Evolutionary conservation across 2,797 vertebrate species (phyloP), one percentile per base, ranked within the genome.

Genomic region (Vireo griseus): DNA sequence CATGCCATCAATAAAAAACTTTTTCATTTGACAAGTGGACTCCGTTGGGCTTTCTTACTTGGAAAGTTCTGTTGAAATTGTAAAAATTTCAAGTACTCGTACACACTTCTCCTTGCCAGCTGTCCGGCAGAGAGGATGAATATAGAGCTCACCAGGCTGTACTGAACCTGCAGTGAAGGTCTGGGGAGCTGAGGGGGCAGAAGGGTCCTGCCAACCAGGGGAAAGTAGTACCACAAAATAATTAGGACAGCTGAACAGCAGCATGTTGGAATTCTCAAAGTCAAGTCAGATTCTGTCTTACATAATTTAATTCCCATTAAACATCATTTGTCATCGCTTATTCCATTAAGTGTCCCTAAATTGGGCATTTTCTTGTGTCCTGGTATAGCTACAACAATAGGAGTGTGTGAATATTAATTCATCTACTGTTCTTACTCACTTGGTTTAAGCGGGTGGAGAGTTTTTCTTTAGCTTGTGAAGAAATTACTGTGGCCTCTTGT

Each of bases 171-270:
- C 65, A 58, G 28, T 29, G 47, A 44, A 65, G 25, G 2, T 65
- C 1, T 18, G 48, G 31, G 74, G n/a, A 80, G 19, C 61, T 52
- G 79, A 72, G 52, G 54, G 33, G 13, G 19, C 26, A 37, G 67
- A 55, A 63, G 35, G 11, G n/a, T 55, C 16, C 54, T 72, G 28
- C 45, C 24, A 39, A 39, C 24, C 54, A 29, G 6, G 42, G 66
- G 29, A 40, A 45, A 26, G 9, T 35, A 40, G 57, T 50, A 42
- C 59, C 25, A 20, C 65, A 48, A 6, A 72, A 61, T 91, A 76
- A 82, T 59, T 21, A 24, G 31, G 45, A 40, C 1, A 1, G 16
- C 66, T 48, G 20, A 24, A 24, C 25, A 0, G 0, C 69, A 25
- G 26, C 5, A 0, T 19, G 11, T 45, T 69, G 48, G 40, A 26